Evolutionary conservation across 2,113 vertebrate genomes (phyloP).

Genomic region (Butorides virescens): DNA sequence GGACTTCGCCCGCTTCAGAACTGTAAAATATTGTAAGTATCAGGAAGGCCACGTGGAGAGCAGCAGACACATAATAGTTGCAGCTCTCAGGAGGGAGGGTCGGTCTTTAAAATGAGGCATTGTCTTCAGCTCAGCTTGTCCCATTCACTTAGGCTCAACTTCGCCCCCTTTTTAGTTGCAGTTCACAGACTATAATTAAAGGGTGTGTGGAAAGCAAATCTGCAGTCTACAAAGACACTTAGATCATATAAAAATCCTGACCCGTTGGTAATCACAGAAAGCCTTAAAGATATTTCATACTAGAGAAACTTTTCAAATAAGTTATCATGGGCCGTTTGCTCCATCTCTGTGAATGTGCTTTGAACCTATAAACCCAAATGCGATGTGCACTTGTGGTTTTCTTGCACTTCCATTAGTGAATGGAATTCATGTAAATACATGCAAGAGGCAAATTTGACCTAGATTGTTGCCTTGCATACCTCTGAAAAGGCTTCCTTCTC

Average conservation of each 20-base stretch:
- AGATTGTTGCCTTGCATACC: background rate
- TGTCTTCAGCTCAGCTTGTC: conserved; percentile 17
- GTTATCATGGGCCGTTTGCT: background rate
- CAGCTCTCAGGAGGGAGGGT: background rate
- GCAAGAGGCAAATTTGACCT: background rate
- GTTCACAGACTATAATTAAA: background rate
- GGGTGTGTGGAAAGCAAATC: background rate
- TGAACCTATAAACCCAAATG: background rate
- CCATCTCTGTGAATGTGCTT: background rate
- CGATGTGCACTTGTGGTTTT: background rate
- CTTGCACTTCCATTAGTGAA: background rate
- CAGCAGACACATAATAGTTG: background rate
- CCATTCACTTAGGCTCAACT: background rate
- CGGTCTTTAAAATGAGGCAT: background rate
- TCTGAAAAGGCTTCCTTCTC: background rate
- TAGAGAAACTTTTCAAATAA: background rate
- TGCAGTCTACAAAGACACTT: background rate
- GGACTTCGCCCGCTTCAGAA: background rate
- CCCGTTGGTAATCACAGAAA: background rate
- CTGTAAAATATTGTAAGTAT: background rate
- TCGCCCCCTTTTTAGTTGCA: background rate
- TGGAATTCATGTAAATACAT: background rate
- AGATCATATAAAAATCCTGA: background rate
- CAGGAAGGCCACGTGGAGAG: background rate
- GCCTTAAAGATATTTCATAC: background rate